Evolutionary conservation across 2,113 vertebrate species (phyloP).

Genomic region (Cygnus buccinator): DNA sequence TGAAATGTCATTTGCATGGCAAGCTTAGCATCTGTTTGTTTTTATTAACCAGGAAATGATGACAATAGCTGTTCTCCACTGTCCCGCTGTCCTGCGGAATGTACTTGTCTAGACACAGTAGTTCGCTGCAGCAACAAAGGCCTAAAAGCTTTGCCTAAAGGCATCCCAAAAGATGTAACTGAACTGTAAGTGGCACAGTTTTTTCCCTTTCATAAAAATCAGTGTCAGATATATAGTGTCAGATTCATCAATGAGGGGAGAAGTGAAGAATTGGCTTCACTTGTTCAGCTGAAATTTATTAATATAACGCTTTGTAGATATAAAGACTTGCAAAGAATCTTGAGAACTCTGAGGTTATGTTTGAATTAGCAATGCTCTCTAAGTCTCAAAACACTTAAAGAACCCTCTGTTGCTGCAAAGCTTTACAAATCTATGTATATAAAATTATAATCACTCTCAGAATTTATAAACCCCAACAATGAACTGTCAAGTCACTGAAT

Average conservation of each 20-base stretch:
- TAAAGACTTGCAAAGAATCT: not conserved
- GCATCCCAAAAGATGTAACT: constrained; percentile 94
- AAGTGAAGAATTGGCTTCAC: not conserved
- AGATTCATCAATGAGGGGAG: not conserved
- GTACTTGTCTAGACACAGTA: constrained; percentile 96
- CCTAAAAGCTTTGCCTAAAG: constrained; percentile 90
- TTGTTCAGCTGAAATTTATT: not conserved
- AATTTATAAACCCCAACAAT: not conserved
- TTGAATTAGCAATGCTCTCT: not conserved
- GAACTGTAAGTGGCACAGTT: constrained; percentile 89
- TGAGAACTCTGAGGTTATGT: not conserved
- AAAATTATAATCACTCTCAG: not conserved
- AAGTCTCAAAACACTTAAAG: not conserved
- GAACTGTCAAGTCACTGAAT: not conserved
- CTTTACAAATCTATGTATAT: not conserved
- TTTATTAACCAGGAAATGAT: constrained; percentile 85
- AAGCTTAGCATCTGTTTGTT: not conserved
- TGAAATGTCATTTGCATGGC: not conserved
- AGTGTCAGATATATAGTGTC: not conserved
- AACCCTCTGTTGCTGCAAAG: not conserved
- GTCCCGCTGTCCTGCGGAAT: constrained; percentile 92
- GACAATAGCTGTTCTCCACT: constrained; percentile 95
- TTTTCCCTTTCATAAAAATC: not conserved
- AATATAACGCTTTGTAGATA: not conserved
- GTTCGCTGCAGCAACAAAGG: constrained; percentile 99